phyloP scores from a whole-genome alignment of 2,888 invertebrate genomes.

The Pachycephus smyrnensis region DNA sequence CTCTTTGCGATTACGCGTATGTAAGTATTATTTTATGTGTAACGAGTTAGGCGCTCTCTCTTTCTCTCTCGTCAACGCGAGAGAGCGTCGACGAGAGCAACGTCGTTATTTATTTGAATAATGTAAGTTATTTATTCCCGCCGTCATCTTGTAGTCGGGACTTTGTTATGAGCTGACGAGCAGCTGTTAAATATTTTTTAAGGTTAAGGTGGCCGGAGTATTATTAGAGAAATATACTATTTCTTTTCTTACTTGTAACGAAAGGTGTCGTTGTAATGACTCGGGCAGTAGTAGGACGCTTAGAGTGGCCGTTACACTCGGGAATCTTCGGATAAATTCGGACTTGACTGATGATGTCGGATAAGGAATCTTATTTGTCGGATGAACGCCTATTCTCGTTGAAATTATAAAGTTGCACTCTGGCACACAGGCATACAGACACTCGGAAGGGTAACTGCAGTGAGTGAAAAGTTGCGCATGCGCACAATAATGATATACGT shows the following conservation, averaged over 20 bases:
- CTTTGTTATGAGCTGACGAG: background rate
- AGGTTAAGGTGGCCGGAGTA: background rate
- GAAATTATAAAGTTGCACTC: background rate
- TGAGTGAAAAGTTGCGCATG: background rate
- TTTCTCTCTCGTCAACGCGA: background rate
- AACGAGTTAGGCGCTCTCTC: background rate
- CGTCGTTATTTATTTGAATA: conserved; percentile 13
- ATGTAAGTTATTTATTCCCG: background rate
- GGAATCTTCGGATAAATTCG: no score
- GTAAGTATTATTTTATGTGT: background rate
- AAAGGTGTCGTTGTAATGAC: background rate
- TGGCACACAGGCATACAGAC: background rate
- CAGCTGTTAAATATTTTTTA: background rate
- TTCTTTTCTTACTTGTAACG: background rate
- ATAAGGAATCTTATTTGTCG: no score
- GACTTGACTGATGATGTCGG: no score
- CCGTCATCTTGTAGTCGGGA: background rate
- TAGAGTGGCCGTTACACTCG: background rate
- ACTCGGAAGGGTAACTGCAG: background rate
- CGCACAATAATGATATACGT: background rate
- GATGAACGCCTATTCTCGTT: background rate
- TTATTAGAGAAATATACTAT: background rate
- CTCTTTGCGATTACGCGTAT: background rate
- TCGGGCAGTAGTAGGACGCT: background rate
- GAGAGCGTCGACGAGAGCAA: no score